These are phyloP conservation scores for Chionoecetes opilio DNA, from an alignment of 1,140 invertebrate genomes.

Conservation along the genomic window DNA sequence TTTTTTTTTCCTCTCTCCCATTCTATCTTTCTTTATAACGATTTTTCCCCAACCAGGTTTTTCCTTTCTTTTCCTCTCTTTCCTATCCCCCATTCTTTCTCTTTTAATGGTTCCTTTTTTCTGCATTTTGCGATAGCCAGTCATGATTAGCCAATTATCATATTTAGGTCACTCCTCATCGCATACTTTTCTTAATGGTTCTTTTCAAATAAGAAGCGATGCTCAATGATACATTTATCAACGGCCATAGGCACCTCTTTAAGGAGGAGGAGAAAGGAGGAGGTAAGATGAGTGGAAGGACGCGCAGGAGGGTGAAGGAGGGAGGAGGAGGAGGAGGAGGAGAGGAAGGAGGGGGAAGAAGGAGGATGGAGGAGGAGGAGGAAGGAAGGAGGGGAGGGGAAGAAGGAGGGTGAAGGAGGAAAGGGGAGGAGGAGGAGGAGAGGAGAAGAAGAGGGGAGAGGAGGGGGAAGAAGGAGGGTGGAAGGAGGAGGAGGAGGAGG, in stretches of 20 bases:
- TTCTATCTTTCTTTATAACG: conserved; percentile 30
- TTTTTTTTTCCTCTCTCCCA: too few species aligned
- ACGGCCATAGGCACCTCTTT: conserved; percentile 33
- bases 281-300: not conserved
- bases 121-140: conserved; percentile 69
- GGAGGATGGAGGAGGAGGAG: not conserved
- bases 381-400: not conserved
- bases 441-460: not conserved
- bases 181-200: conserved; percentile 78
- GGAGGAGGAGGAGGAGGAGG: not conserved
- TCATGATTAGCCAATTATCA: conserved; percentile 77
- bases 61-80: not conserved
- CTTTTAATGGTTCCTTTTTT: conserved; percentile 68
- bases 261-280: not conserved
- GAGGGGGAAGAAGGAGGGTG: not conserved
- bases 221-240: conserved; percentile 78
- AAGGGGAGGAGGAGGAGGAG: not conserved
- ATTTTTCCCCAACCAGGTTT: too few species aligned
- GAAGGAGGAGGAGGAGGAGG: not conserved
- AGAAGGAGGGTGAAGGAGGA: too few species aligned
- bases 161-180: conserved; percentile 69
- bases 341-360: not conserved
- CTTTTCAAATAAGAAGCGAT: conserved; percentile 75
- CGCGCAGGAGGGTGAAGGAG: not conserved
- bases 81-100: not conserved